Percentiles rank a stretch among this genome's conserved stretches.
Conservation (phyloP, 2,797 vertebrate species). For the Strix occidentalis region DNA sequence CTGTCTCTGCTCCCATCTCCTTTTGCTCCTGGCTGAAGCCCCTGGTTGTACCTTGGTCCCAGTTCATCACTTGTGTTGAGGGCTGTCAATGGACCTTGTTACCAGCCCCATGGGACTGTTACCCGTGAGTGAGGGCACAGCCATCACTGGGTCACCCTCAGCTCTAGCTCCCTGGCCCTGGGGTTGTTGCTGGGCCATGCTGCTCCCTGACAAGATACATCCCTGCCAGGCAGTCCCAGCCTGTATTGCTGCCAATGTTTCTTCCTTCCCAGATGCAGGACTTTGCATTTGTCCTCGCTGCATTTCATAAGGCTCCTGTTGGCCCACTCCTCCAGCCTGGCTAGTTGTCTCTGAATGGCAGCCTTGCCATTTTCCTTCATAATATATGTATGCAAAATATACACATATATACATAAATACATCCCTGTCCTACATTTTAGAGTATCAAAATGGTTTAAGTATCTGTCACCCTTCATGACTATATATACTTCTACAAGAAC, state of each 20-base stretch:
- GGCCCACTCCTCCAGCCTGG: conserved; percentile 1
- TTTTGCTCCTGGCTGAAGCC: not conserved
- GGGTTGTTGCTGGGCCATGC: not conserved
- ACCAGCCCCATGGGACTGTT: too few relatives aligned
- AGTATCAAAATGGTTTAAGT: conserved; percentile 23
- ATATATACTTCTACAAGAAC: not conserved
- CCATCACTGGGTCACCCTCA: not conserved
- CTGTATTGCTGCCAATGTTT: not conserved
- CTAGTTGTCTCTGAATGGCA: conserved; percentile 6
- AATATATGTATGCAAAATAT: conserved; percentile 30
- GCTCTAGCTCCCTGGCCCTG: not conserved
- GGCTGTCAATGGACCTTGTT: fast-evolving
- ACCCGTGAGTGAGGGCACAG: fast-evolving
- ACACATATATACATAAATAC: conserved; percentile 39
- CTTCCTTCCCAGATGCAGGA: not conserved
- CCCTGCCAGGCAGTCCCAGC: not conserved
- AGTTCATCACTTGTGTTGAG: fast-evolving
- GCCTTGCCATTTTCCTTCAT: conserved; percentile 16
- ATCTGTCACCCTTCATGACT: conserved; percentile 23
- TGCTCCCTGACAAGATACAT: not conserved
- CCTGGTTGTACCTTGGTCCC: not conserved
- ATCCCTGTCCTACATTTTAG: conserved; percentile 38
- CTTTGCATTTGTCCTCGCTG: not conserved
- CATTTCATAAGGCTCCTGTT: not conserved
- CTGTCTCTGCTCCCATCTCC: not conserved